Conservation (phyloP, 2,888 invertebrate genomes). For the Ceratothoa steindachneri region DNA sequence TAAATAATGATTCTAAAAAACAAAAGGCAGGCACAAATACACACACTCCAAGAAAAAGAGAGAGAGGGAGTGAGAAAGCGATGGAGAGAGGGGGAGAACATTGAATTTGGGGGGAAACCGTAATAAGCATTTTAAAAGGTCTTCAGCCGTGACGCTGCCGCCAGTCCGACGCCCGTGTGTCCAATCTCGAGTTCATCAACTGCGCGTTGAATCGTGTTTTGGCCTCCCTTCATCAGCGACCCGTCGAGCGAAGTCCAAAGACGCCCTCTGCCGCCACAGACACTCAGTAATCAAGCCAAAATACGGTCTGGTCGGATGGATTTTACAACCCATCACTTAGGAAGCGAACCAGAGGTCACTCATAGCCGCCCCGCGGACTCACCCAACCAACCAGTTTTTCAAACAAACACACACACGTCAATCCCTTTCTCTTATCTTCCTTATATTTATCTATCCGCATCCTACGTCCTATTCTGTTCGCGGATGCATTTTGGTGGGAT, state of each 20-base stretch:
- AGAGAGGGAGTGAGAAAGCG: not conserved
- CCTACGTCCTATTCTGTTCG: too few species aligned
- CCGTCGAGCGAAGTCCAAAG: not conserved
- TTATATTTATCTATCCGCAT: too few species aligned
- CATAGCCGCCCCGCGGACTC: not conserved
- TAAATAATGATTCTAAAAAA: too few species aligned
- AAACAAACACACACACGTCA: too few species aligned
- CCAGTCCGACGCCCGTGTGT: too few species aligned
- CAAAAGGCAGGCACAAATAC: not conserved
- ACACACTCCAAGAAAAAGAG: not conserved
- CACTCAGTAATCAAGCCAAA: not conserved
- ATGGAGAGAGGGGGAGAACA: not conserved
- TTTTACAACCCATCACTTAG: not conserved
- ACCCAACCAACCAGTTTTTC: too few species aligned
- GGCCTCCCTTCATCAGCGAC: not conserved
- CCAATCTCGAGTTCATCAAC: not conserved
- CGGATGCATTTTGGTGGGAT: too few species aligned
- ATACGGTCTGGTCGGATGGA: not conserved
- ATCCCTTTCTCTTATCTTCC: too few species aligned
- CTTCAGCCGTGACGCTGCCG: not conserved
- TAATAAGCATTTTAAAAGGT: not conserved
- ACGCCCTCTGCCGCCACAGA: not conserved
- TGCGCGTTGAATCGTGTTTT: not conserved
- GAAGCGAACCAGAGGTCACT: not conserved
- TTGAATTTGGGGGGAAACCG: not conserved